Conservation (phyloP, 2,888 invertebrate species). For the Drosophila incognita region DNA sequence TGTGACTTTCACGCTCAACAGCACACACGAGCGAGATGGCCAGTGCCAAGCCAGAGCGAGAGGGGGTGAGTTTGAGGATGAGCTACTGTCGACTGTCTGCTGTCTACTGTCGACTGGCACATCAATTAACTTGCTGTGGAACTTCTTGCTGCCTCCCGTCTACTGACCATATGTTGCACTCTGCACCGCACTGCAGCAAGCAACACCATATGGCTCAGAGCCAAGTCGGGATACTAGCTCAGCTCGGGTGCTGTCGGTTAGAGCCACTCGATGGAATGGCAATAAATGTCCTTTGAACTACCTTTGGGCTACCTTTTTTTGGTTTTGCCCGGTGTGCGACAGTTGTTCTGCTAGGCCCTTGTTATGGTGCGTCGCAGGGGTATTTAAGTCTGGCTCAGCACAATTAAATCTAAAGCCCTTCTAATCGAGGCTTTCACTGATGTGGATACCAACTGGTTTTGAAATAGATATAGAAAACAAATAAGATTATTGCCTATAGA, state of each 20-base stretch:
- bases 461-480: not conserved
- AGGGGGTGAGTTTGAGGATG: conserved; percentile 46
- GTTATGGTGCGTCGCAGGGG: not conserved
- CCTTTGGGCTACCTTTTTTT: conserved; percentile 27
- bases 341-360: conserved; percentile 47
- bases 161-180: conserved; percentile 76
- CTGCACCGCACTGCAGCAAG: conserved; percentile 37
- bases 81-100: conserved; percentile 55
- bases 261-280: conserved; percentile 10
- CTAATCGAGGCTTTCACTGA: not conserved
- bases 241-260: conserved; percentile 4
- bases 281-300: conserved; percentile 42
- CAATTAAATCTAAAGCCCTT: conserved; percentile 3
- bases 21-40: conserved; percentile 53
- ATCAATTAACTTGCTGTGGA: conserved; percentile 70
- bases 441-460: not conserved
- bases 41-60: conserved; percentile 1
- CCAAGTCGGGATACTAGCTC: conserved; percentile 27
- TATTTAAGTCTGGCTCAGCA: not conserved
- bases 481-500: not conserved
- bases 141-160: conserved; percentile 63
- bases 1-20: conserved; percentile 83
- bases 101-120: conserved; percentile 51
- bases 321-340: conserved; percentile 38
- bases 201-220: conserved; percentile 67